Evolutionary conservation across 2,888 invertebrate species (phyloP), one percentile per base, ranked within the genome.

Genomic region (Myopa testacea): DNA sequence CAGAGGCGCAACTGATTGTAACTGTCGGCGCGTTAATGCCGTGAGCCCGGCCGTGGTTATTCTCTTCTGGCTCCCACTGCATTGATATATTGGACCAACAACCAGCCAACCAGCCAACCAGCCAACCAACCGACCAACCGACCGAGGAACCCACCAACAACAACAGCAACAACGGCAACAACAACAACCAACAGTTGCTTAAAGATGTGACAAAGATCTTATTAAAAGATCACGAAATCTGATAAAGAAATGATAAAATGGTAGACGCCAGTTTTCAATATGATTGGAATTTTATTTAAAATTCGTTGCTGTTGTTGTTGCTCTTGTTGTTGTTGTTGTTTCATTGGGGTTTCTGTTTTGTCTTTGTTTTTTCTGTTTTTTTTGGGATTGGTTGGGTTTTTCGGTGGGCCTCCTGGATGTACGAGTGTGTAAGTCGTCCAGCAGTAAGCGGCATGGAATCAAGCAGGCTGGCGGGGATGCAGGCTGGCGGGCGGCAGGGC

Each of bases 181-280:
- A 63, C 62, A 6, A 63, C 19, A 65, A 65, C 78, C 78, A 45
- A 70, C 86, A 85, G 87, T 87, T 86, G 86, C 87, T 88, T 87
- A 87, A 87, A 85, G 82, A 82, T 83, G 82, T 83, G 88, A 87
- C 88, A 87, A 87, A 87, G 88, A 88, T 87, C 87, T 87, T 87
- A 87, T 88, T 87, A 82, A 83, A 83, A 82, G 88, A 88, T 87
- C 88, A 87, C 83, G 83, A 84, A 86, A 87, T 87, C 88, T 86
- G 87, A 87, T 87, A 87, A 87, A 87, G 87, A 84, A 87, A 88
- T 88, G 88, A 88, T 88, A 87, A 87, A 87, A 88, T 86, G 87
- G 86, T 85, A 87, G 87, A 88, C 88, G 87, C 88, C 88, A 87
- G 87, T 87, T 88, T 86, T 87, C 88, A 87, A 88, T 88, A 88